Base-by-base conservation (phyloP, 2,797 vertebrate species). In the Hyperoplus immaculatus region DNA sequence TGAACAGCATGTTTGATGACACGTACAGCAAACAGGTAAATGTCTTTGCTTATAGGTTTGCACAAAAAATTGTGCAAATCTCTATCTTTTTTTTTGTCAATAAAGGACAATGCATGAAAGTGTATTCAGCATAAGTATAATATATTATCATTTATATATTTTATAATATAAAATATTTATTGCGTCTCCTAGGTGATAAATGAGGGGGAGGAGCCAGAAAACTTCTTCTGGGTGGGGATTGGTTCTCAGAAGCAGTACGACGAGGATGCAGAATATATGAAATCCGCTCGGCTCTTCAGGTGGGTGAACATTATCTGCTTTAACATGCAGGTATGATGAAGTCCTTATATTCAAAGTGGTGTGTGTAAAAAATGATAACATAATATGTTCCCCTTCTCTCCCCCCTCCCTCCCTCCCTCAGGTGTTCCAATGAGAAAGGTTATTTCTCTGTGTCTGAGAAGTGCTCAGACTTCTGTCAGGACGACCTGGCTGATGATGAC, bases 201-300 rank as follows among this genome's bases (percentile, higher is more conserved):
- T 0, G 98, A 99, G 85, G 98, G 98, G 0, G 98, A 99, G 82
- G 98, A 99, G 88, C 98, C 98, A 0, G 98, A 99, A 90, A 99
- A 99, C 93, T 99, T 99, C 93, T 99, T 99, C 94, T 99, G 98
- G 98, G 98, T 99, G 3, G 98, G 98, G 74, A 97, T 99, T 0
- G 98, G 98, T 9, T 96, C 95, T 55, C 97, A 97, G 94, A 99
- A 99, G 80, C 87, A 92, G 4, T 99, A 98, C 0, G 98, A 99
- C 0, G 98, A 99, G 36, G 97, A 99, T 0, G 98, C 98, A 0
- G 97, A 98, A 0, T 99, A 98, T 51, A 98, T 99, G 98, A 99
- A 99, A 89, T 93, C 97, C 3, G 97, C 98, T 0, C 94, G 97
- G 14, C 97, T 99, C 63, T 99, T 99, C 94, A 96, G 98, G 98